Evolutionary conservation across 2,888 invertebrate genomes (phyloP).

Genomic region (Dryobota labecula): DNA sequence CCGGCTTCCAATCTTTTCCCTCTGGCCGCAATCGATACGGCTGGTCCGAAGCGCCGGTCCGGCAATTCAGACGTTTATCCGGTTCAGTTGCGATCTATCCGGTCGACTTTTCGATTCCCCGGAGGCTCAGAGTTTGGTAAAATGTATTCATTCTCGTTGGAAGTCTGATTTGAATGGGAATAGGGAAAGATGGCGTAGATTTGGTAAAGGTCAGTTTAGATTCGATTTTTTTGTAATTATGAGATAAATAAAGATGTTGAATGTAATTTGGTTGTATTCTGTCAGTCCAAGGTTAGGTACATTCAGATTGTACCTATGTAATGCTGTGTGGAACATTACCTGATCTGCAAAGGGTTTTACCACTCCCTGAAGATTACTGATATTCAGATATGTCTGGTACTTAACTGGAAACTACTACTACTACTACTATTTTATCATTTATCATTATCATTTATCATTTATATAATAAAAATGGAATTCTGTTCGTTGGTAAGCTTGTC

Average conservation of each 20-base stretch:
- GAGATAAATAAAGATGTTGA: not conserved
- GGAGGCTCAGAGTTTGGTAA: slow-evolving; percentile 28
- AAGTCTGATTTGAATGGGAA: slow-evolving; percentile 46
- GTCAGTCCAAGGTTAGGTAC: not conserved
- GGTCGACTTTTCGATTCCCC: slow-evolving; percentile 48
- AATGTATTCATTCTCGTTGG: slow-evolving; percentile 48
- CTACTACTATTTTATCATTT: too few relatives aligned
- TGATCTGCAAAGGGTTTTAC: too few relatives aligned
- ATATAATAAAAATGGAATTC: too few relatives aligned
- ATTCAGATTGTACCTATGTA: not conserved
- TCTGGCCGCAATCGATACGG: slow-evolving; percentile 51
- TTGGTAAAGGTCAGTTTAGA: not conserved
- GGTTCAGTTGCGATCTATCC: slow-evolving; percentile 46
- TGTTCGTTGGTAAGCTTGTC: too few relatives aligned
- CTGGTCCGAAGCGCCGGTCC: slow-evolving; percentile 27
- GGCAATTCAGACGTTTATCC: slow-evolving; percentile 49
- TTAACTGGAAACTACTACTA: too few relatives aligned
- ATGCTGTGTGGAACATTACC: too few relatives aligned
- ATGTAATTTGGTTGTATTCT: not conserved
- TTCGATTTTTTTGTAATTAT: not conserved
- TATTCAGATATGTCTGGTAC: not conserved
- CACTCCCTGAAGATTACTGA: not conserved
- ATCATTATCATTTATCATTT: too few relatives aligned
- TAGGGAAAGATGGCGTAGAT: not conserved
- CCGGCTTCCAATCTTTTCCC: slow-evolving; percentile 31